Base-by-base conservation (phyloP, 1,140 invertebrate species). In the Galleria mellonella region DNA sequence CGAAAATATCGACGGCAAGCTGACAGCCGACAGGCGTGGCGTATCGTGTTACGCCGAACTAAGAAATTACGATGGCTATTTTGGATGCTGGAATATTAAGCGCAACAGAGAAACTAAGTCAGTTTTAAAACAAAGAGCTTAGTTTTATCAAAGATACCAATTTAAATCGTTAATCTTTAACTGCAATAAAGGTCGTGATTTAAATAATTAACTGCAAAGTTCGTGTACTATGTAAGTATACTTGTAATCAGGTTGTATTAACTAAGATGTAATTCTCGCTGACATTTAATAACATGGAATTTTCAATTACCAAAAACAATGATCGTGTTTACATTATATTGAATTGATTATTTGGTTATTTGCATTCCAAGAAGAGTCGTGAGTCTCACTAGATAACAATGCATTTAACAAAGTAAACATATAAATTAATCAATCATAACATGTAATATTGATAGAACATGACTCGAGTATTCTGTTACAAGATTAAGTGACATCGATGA, bases 1-100 rank as follows among this genome's bases (percentile, higher is more conserved):
- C 61, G 53, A 76, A 76, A 76, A 76, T 74, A 76, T 72, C 66
- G 64, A 74, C 48, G 64, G 55, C 61, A 49, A 51, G 50, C 56
- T 75, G 64, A 67, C 68, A 65, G 55, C 29, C 45, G 49, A 74
- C 55, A 62, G 55, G 55, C 68, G 61, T 53, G 43, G 55, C 57
- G 55, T 74, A 74, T 79, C 67, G 43, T 5, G 55, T 79, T 76
- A 71, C 75, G 51, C 36, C 35, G 44, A 61, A 47, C 55, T 50
- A 49, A 56, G 56, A 59, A 66, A 70, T 62, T 50, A 58, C 53
- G 42, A 30, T 30, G 13, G 46, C 50, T 67, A 60, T 67, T 67
- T 63, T 58, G 10, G 39, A 62, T 37, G 38, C 47, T 52, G 48
- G 47, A 50, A 57, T 41, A 55, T 58, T 47, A 50, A 44, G 42